Evolutionary conservation across 2,797 vertebrate species (phyloP), one percentile per base, ranked within the genome.

Genomic region (Onychomys leucogaster): DNA sequence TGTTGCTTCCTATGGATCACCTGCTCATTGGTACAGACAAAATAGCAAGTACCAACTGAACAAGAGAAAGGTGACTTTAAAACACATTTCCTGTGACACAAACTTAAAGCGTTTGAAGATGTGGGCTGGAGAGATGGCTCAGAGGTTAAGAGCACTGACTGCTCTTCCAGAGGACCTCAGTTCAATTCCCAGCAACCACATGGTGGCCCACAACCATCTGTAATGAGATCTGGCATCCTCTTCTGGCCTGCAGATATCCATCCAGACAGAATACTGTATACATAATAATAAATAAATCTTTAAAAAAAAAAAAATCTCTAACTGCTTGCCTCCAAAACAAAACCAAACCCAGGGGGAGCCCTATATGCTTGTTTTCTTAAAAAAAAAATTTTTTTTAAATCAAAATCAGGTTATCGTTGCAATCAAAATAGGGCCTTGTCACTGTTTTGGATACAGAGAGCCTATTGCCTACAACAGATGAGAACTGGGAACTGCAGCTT

Each of bases 401-500:
- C 2, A 34, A 43, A 43, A 71, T 81, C 77, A 71, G 49, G 25
- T 41, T 43, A 9, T 43, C 17, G 8, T 46, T 57, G 37, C 6
- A 49, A 34, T 67, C 32, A 21, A 25, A 41, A 55, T 11, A 11
- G 12, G 75, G 59, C 25, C 34, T n/a, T 59, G 13, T 41, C 49
- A 7, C 49, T 82, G 46, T 52, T 41, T 25, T 1, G 9, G 27
- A 41, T 71, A 57, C 77, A 5, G 34, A 5, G 34, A n/a, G 4
- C 25, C 43, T 69, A 5, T 99, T 76, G 99, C 99, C 96, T 99
- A 99, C 95, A 98, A 97, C 98, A 99, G 99, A 99, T 0, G 99
- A 99, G 82, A 99, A 98, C 98, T 99, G 99, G 99, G 99, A 49
- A 99, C 17, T 90, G 98, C 98, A 25, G 99, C 99, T 98, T 99